These are phyloP conservation scores for Acrocephalus arundinaceus DNA, from an alignment of 2,113 vertebrate genomes.

Conservation along the genomic window DNA sequence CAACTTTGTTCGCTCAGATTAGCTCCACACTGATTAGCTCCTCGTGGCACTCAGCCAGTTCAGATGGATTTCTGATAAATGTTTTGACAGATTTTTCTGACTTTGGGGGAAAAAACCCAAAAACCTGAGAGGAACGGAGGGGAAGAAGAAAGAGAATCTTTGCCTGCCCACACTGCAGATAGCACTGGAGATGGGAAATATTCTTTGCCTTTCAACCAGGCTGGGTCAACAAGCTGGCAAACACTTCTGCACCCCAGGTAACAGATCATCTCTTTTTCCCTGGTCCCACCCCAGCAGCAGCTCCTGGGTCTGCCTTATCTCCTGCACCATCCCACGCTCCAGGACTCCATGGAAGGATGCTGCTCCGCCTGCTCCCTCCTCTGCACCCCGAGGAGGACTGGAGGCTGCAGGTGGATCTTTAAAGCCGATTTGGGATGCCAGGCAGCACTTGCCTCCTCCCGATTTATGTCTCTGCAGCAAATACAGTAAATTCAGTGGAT, in stretches of 20 bases:
- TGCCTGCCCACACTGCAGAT: not conserved
- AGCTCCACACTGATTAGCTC: slow-evolving; percentile 69
- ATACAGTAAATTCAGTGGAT: not conserved
- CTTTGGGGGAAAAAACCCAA: not conserved
- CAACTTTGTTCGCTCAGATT: slow-evolving; percentile 53
- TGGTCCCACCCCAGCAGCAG: accelerated
- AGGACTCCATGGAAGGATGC: not conserved
- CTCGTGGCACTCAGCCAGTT: slow-evolving; percentile 47
- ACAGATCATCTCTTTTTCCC: accelerated
- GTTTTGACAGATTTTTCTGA: slow-evolving; percentile 67
- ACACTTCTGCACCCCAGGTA: not conserved
- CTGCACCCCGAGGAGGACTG: not conserved
- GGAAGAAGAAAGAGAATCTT: not conserved
- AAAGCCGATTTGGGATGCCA: not conserved
- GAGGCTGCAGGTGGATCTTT: not conserved
- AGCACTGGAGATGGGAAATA: slow-evolving; percentile 63
- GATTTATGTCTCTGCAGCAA: not conserved
- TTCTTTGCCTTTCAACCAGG: slow-evolving; percentile 30
- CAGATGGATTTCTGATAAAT: slow-evolving; percentile 66
- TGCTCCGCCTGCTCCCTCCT: not conserved
- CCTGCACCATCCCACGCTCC: not conserved
- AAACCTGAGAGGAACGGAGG: not conserved
- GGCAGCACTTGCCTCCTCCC: not conserved
- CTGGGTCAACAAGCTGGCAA: not conserved
- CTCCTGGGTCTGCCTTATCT: not conserved